Conservation (phyloP, 2,113 vertebrate genomes). For the Macrotus californicus region DNA sequence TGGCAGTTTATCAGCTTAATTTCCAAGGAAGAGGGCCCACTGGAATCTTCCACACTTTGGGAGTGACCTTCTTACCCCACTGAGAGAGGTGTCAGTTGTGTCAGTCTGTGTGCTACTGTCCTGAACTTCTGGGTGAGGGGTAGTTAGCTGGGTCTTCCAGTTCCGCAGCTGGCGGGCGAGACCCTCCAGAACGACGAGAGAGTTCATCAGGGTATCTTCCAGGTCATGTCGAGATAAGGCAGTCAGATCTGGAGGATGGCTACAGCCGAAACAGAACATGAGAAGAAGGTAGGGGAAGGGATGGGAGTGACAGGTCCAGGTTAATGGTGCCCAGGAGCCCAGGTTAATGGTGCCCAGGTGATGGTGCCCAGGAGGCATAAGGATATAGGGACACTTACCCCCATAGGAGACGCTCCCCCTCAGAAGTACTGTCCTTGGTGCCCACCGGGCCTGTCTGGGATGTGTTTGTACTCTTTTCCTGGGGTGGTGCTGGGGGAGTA, state of each 20-base stretch:
- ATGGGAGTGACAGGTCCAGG: neutral
- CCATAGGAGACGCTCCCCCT: constrained; percentile 75
- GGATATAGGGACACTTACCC: constrained; percentile 68
- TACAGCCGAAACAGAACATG: constrained; percentile 56
- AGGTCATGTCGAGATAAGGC: constrained; percentile 83
- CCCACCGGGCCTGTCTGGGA: neutral
- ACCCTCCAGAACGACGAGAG: constrained; percentile 89
- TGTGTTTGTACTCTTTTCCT: constrained; percentile 68
- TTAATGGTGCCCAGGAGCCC: neutral
- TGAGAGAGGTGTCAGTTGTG: constrained; percentile 81
- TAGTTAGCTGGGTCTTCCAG: constrained; percentile 61
- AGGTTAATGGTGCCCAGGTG: neutral
- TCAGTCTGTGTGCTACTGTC: constrained; percentile 87
- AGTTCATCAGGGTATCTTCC: constrained; percentile 86
- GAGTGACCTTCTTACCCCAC: constrained; percentile 77
- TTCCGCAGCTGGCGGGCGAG: constrained; percentile 84
- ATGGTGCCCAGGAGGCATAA: neutral
- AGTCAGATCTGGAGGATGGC: constrained; percentile 83
- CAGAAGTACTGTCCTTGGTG: constrained; percentile 64
- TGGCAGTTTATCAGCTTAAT: neutral
- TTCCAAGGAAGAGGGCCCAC: neutral
- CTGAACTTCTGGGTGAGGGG: constrained; percentile 64
- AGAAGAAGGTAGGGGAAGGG: neutral
- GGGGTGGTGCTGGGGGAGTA: constrained; percentile 60
- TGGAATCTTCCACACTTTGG: neutral